Evolutionary conservation across 2,888 invertebrate species (phyloP).

Genomic region (Electrophaes corylata): DNA sequence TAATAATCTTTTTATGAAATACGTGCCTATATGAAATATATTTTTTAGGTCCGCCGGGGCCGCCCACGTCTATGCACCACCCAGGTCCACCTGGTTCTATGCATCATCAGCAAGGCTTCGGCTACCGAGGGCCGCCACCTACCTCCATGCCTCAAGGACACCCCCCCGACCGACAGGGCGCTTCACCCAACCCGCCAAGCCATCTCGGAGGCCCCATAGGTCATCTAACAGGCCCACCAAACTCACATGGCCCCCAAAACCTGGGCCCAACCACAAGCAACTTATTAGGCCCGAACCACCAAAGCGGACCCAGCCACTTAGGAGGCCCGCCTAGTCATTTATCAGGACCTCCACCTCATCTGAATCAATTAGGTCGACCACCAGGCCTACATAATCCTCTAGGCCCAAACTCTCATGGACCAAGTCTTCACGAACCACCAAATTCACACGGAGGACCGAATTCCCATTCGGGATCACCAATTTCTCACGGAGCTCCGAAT

Average conservation of each 20-base stretch:
- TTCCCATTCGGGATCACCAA: not conserved
- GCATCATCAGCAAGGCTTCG: constrained; percentile 33
- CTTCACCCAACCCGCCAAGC: constrained; percentile 20
- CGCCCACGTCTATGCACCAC: constrained; percentile 38
- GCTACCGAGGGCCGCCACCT: constrained; percentile 34
- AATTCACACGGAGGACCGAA: constrained; percentile 10
- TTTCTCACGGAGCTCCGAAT: not conserved
- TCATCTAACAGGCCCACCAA: constrained; percentile 31
- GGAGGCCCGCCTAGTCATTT: constrained; percentile 4
- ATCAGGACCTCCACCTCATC: constrained; percentile 10
- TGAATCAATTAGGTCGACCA: constrained; percentile 17
- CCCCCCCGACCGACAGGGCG: constrained; percentile 42
- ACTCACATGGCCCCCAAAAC: constrained; percentile 48
- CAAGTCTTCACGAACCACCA: not conserved
- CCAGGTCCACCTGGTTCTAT: constrained; percentile 29
- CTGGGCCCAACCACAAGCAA: constrained; percentile 50
- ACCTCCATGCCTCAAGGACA: constrained; percentile 34
- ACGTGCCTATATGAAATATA: too few relatives aligned
- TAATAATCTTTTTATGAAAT: too few relatives aligned
- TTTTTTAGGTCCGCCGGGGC: constrained; percentile 21
- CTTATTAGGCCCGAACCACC: constrained; percentile 5
- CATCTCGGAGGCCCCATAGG: constrained; percentile 9
- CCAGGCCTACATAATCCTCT: constrained; percentile 3
- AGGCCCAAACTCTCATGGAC: constrained; percentile 5
- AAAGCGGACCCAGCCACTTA: constrained; percentile 9